A percentile compares a stretch with the other conserved stretches of the same genome.
phyloP scores from a whole-genome alignment of 2,113 vertebrate genomes.

The Castor canadensis region DNA sequence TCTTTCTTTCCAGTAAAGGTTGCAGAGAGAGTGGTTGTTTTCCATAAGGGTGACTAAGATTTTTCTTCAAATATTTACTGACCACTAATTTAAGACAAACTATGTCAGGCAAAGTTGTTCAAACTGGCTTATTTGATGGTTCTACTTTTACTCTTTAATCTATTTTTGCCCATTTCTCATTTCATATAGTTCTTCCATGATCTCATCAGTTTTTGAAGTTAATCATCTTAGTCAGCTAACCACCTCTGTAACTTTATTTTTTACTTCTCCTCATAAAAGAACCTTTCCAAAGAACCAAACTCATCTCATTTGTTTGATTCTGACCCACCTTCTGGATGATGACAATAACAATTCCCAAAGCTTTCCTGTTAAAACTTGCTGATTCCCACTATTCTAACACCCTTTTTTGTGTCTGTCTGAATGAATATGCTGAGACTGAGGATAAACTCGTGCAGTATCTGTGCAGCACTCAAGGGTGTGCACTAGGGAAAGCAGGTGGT shows the following conservation, averaged over 20 bases:
- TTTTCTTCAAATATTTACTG: slow-evolving; percentile 48
- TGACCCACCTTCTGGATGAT: neutral
- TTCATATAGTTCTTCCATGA: slow-evolving; percentile 92
- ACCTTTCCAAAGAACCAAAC: slow-evolving; percentile 95
- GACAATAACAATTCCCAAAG: neutral
- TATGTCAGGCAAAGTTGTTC: slow-evolving; percentile 66
- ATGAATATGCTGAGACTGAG: neutral
- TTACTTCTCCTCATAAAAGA: slow-evolving; percentile 90
- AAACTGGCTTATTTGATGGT: slow-evolving; percentile 69
- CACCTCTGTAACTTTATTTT: slow-evolving; percentile 85
- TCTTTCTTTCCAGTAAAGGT: slow-evolving; percentile 35
- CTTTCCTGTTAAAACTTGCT: neutral
- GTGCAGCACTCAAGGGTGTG: neutral
- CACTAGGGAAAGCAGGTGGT: neutral
- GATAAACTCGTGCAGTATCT: neutral
- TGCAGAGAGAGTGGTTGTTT: neutral
- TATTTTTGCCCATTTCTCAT: slow-evolving; percentile 87
- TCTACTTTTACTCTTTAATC: slow-evolving; percentile 86
- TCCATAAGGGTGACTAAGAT: slow-evolving; percentile 34
- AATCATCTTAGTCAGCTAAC: slow-evolving; percentile 94
- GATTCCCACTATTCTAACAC: neutral
- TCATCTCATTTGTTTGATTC: slow-evolving; percentile 84
- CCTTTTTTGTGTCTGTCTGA: neutral
- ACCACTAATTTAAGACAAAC: slow-evolving; percentile 73
- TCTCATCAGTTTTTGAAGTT: slow-evolving; percentile 90